Evolutionary conservation across 2,797 vertebrate species (phyloP).

Genomic region (Geotrypetes seraphini): DNA sequence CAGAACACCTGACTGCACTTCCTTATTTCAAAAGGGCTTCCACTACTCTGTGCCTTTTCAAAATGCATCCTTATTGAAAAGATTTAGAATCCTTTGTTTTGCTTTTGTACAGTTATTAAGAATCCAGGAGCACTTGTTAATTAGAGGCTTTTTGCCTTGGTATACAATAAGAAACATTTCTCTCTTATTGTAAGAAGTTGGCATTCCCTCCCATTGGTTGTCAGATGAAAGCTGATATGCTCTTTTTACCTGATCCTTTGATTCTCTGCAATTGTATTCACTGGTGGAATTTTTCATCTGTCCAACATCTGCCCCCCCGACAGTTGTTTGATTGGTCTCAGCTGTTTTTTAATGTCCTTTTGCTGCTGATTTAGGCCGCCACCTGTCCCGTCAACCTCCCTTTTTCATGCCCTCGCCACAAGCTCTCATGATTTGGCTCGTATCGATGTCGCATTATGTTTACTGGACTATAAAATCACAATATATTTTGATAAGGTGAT

Average conservation of each 20-base stretch:
- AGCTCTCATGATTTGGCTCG: conserved; percentile 16
- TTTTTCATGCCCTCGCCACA: too few species aligned
- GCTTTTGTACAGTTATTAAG: too few species aligned
- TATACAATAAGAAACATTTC: conserved; percentile 13
- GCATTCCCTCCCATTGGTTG: conserved; percentile 27
- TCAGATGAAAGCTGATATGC: conserved; percentile 30
- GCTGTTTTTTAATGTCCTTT: conserved; percentile 29
- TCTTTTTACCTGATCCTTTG: conserved; percentile 33
- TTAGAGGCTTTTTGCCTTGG: neutral
- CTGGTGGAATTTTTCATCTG: conserved; percentile 7
- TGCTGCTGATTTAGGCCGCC: conserved; percentile 17
- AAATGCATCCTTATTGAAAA: too few species aligned
- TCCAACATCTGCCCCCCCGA: conserved; percentile 25
- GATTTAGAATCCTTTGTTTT: too few species aligned
- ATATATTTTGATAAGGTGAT: too few species aligned
- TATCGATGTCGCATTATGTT: too few species aligned
- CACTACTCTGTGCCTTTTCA: too few species aligned
- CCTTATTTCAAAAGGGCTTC: too few species aligned
- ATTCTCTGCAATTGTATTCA: conserved; percentile 24
- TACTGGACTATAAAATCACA: too few species aligned
- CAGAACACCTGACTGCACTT: too few species aligned
- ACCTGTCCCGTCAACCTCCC: too few species aligned
- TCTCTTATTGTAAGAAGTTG: conserved; percentile 19
- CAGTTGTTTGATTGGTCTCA: conserved; percentile 22
- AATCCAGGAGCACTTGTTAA: too few species aligned